Conservation (phyloP, 2,113 vertebrate genomes). For the Numenius arquata region DNA sequence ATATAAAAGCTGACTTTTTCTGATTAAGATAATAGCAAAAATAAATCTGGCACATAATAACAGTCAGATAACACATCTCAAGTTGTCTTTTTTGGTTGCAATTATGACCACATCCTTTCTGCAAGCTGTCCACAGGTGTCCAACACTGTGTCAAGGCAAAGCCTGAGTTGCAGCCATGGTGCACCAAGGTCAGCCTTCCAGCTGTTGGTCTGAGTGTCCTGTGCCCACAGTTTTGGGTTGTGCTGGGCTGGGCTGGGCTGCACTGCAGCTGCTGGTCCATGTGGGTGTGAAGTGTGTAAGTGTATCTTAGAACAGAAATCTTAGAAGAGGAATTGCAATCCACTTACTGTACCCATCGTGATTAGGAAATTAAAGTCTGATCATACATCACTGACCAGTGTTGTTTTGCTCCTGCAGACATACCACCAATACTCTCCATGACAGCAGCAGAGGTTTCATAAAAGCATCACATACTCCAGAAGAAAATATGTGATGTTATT, state of each 20-base stretch:
- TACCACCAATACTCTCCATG: fast-evolving
- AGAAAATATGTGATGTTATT: background rate
- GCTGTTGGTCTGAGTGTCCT: background rate
- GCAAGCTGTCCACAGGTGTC: background rate
- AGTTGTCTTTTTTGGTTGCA: background rate
- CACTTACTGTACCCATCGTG: background rate
- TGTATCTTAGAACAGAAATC: background rate
- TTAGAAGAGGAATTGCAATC: background rate
- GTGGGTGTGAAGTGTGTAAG: too few relatives aligned
- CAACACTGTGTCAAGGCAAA: background rate
- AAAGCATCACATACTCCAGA: background rate
- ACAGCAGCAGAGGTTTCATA: background rate
- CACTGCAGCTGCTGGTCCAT: background rate
- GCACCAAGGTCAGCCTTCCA: fast-evolving
- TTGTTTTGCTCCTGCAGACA: background rate
- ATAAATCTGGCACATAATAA: background rate
- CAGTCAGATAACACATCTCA: background rate
- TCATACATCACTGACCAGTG: background rate
- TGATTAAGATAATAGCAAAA: background rate
- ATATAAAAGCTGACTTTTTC: background rate
- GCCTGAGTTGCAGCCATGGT: background rate
- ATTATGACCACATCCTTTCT: background rate
- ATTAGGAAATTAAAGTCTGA: background rate
- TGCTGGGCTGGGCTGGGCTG: background rate
- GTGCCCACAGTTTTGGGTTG: too few relatives aligned